phyloP scores from a whole-genome alignment of 2,888 invertebrate genomes.

The Netelia fuscicornis region DNA sequence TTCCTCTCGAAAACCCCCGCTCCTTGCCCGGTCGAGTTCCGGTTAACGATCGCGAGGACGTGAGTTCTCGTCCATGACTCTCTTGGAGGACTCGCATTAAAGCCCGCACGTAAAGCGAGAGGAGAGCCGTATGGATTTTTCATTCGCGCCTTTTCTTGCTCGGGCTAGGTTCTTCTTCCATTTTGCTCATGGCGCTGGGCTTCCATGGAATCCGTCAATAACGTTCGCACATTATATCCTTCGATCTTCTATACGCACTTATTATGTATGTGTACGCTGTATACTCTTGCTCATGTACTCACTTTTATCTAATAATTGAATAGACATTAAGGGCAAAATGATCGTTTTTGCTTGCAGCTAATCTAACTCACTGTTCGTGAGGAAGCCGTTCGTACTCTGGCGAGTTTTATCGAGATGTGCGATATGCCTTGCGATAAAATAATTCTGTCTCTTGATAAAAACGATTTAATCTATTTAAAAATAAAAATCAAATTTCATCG shows the following conservation, averaged over 20 bases:
- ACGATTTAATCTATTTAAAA: no score
- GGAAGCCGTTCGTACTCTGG: no score
- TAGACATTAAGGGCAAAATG: constrained; percentile 1
- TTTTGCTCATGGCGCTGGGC: background rate
- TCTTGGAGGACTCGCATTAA: constrained; percentile 5
- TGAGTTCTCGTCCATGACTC: constrained; percentile 17
- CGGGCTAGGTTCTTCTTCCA: background rate
- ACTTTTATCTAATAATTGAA: constrained; percentile 27
- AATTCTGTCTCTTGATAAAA: no score
- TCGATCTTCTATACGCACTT: constrained; percentile 9
- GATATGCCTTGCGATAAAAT: no score
- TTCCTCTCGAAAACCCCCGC: background rate
- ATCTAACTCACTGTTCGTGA: background rate
- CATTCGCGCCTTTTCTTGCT: constrained; percentile 38
- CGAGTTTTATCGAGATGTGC: no score
- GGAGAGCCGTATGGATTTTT: constrained; percentile 29
- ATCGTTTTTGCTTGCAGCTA: background rate
- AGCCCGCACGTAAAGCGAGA: background rate
- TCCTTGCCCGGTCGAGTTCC: constrained; percentile 24
- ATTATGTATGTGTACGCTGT: background rate
- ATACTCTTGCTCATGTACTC: background rate
- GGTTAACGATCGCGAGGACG: constrained; percentile 33
- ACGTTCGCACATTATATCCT: background rate
- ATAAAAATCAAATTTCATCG: no score
- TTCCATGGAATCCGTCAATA: background rate